Percentiles rank a stretch among this genome's conserved stretches.
phyloP scores from a whole-genome alignment of 2,888 invertebrate genomes.

The Agrilus cyanescens region DNA sequence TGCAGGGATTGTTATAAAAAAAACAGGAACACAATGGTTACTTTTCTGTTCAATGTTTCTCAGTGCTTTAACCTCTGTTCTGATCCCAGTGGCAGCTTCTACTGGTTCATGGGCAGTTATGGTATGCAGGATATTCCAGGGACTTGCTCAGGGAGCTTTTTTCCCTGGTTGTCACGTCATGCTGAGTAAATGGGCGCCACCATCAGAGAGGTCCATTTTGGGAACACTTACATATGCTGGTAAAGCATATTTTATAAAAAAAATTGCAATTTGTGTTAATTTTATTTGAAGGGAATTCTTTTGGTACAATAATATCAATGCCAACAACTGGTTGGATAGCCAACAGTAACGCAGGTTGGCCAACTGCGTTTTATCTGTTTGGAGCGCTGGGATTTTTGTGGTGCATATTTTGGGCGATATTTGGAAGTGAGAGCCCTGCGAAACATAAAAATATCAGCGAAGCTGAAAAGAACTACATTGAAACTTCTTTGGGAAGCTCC shows the following conservation, averaged over 20 bases:
- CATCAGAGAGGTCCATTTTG: conserved; percentile 49
- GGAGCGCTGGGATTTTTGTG: conserved; percentile 49
- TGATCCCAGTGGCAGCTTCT: conserved; percentile 52
- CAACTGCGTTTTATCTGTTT: conserved; percentile 60
- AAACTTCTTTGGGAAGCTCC: conserved; percentile 45
- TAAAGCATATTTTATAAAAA: conserved; percentile 25
- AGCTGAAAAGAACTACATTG: conserved; percentile 52
- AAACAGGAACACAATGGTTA: conserved; percentile 56
- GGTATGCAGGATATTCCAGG: conserved; percentile 51
- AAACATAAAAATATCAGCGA: conserved; percentile 44
- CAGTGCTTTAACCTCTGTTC: conserved; percentile 47
- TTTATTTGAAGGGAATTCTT: conserved; percentile 47
- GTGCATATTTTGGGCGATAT: conserved; percentile 43
- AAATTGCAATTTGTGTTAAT: too few relatives aligned
- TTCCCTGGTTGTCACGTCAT: conserved; percentile 56
- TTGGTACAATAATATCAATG: conserved; percentile 63
- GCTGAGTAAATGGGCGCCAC: conserved; percentile 57
- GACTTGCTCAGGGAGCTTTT: conserved; percentile 55
- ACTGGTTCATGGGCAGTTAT: conserved; percentile 48
- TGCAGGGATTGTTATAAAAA: conserved; percentile 51
- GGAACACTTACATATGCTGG: conserved; percentile 37
- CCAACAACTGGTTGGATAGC: conserved; percentile 58
- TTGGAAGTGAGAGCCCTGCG: conserved; percentile 53
- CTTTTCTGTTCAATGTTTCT: conserved; percentile 40
- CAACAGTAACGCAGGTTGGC: conserved; percentile 57